Evolutionary conservation across 1,140 invertebrate genomes (phyloP).

Genomic region (Drosophila nigromelanica): DNA sequence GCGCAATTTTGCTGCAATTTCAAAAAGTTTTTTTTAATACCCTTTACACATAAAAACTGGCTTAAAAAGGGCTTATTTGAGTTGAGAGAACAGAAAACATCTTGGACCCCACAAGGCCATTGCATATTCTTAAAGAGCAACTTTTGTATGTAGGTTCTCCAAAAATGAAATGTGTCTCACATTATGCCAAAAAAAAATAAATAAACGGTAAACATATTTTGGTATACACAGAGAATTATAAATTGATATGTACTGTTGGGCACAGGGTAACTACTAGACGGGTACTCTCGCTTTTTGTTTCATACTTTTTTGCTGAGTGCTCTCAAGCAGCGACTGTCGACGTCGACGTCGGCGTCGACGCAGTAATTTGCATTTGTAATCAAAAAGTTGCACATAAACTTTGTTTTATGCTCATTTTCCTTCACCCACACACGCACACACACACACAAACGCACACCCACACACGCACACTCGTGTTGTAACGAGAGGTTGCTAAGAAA

Average conservation of each 20-base stretch:
- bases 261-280: background rate
- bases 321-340: conserved; percentile 9
- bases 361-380: conserved; percentile 82
- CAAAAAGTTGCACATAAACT: conserved; percentile 81
- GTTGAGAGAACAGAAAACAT: no score
- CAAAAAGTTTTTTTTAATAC: conserved; percentile 52
- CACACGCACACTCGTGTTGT: background rate
- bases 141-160: no score
- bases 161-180: no score
- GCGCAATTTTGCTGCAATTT: conserved; percentile 75
- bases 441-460: background rate
- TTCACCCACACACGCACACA: conserved; percentile 37
- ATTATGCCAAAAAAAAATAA: no score
- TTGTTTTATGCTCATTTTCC: conserved; percentile 80
- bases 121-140: no score
- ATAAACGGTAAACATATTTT: no score
- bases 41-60: conserved; percentile 3
- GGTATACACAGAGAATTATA: background rate
- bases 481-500: conserved; percentile 20
- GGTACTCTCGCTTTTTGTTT: background rate
- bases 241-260: background rate
- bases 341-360: conserved; percentile 40
- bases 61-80: background rate
- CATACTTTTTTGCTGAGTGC: conserved; percentile 13
- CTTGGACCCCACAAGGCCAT: no score